These are phyloP conservation scores for Barbus barbus DNA, from an alignment of 2,113 vertebrate species.

Conservation along the genomic window DNA sequence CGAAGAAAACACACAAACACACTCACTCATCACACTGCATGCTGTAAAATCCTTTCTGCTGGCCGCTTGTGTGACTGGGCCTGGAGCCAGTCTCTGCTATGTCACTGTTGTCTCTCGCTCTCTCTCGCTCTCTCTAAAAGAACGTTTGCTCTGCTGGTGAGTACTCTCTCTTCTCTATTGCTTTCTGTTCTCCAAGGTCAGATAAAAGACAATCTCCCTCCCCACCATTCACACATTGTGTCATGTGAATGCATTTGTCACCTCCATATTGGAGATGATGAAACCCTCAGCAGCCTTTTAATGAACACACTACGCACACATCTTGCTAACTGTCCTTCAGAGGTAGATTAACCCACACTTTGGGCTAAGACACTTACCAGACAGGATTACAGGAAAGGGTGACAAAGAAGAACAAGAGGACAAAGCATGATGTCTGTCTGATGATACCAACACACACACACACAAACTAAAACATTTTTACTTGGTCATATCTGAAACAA, in stretches of 20 bases:
- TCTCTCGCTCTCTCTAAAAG: background rate
- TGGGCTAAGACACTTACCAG: conserved; percentile 19
- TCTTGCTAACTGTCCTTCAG: background rate
- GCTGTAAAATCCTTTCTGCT: background rate
- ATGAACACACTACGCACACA: background rate
- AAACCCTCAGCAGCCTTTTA: background rate
- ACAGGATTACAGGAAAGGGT: conserved; percentile 1
- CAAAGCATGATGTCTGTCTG: background rate
- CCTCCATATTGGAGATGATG: background rate
- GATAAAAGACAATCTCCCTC: background rate
- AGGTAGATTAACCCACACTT: conserved; percentile 20
- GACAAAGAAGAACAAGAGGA: background rate
- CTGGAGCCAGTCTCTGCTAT: background rate
- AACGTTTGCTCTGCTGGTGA: background rate
- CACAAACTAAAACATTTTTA: background rate
- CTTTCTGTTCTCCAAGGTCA: conserved; percentile 20
- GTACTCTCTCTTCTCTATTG: background rate
- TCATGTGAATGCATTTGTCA: background rate
- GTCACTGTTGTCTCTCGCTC: background rate
- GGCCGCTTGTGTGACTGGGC: background rate
- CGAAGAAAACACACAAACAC: background rate
- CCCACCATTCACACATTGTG: no score
- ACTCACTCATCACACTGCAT: background rate
- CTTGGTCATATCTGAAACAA: background rate
- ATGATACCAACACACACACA: background rate